Conservation (phyloP, 2,113 vertebrate genomes). For the Scomber colias region DNA sequence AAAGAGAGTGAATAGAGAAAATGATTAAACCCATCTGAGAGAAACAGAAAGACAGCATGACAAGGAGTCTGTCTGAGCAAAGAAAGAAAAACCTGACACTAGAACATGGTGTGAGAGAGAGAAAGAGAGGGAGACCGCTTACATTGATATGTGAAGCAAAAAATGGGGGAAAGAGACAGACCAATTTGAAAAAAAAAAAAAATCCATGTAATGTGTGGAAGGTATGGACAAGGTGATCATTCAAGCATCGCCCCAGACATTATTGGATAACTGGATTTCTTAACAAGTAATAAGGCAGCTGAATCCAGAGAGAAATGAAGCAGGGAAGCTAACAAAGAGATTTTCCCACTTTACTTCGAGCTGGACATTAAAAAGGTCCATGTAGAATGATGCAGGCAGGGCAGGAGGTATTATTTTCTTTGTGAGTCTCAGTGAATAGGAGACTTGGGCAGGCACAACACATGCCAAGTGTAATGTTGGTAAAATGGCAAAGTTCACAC, state of each 20-base stretch:
- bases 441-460: not conserved
- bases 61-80: conserved; percentile 36
- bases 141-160: conserved; percentile 19
- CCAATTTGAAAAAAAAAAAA: conserved; percentile 14
- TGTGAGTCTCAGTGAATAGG: not conserved
- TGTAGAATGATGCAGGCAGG: conserved; percentile 14
- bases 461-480: not conserved
- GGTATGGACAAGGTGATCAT: conserved; percentile 47
- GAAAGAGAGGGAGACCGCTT: conserved; percentile 5
- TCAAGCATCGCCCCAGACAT: conserved; percentile 51
- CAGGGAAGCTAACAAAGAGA: conserved; percentile 45
- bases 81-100: conserved; percentile 18
- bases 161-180: not conserved
- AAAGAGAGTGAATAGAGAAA: conserved; percentile 32
- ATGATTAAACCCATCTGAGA: conserved; percentile 49
- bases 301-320: conserved; percentile 52
- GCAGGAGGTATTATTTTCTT: conserved; percentile 1
- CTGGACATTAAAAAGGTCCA: conserved; percentile 28
- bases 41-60: conserved; percentile 29
- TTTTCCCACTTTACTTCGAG: conserved; percentile 23
- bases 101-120: conserved; percentile 2
- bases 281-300: conserved; percentile 63
- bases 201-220: conserved; percentile 41
- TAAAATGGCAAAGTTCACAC: not conserved
- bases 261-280: conserved; percentile 67